Evolutionary conservation across 2,797 vertebrate species (phyloP).

Genomic region (Myotis planiceps): DNA sequence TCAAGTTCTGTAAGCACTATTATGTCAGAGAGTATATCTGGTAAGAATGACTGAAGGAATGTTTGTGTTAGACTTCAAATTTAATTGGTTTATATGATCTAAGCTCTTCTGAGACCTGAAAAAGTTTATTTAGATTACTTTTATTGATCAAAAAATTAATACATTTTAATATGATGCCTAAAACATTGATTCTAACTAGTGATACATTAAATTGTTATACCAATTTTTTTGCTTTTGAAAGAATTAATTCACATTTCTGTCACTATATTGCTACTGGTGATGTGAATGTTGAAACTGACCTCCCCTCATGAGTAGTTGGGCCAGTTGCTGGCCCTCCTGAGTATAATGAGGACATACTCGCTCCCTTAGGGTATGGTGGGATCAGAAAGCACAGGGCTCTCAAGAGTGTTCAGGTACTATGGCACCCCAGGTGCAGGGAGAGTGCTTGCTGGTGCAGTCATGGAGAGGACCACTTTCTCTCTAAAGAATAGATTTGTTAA

Average conservation of each 20-base stretch:
- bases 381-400: background rate
- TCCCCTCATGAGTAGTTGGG: background rate
- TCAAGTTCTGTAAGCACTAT: background rate
- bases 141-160: background rate
- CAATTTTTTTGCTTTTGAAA: background rate
- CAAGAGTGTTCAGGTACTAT: accelerated
- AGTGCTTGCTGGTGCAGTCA: background rate
- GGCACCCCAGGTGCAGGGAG: accelerated
- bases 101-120: background rate
- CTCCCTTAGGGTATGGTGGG: background rate
- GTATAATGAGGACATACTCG: background rate
- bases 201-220: background rate
- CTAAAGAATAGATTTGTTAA: background rate
- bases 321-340: background rate
- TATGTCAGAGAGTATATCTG: background rate
- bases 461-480: background rate
- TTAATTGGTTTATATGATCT: background rate
- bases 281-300: background rate
- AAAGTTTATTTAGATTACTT: background rate
- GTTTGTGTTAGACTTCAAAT: background rate
- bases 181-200: background rate
- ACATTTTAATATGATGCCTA: background rate
- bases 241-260: background rate
- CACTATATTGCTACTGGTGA: background rate
- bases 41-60: background rate